These are phyloP conservation scores for Chlorospingus semifuscus DNA, from an alignment of 2,797 vertebrate genomes.

Conservation along the genomic window DNA sequence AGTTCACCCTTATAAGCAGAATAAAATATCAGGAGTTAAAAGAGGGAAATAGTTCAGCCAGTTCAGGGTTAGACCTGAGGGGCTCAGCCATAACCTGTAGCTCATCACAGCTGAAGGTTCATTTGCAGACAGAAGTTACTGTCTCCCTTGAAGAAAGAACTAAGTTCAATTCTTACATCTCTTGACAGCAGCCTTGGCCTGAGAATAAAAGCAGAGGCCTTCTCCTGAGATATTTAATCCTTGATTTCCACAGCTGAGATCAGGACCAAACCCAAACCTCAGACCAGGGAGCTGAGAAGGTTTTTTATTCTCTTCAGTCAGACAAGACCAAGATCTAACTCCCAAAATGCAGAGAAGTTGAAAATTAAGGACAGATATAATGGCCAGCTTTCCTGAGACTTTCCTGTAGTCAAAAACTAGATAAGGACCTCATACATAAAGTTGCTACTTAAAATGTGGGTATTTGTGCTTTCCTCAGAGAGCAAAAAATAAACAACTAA, in stretches of 20 bases:
- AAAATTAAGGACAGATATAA: not conserved
- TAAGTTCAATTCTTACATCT: slow-evolving; percentile 5
- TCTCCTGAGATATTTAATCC: slow-evolving; percentile 42
- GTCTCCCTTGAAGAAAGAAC: slow-evolving; percentile 12
- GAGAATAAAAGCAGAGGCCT: slow-evolving; percentile 38
- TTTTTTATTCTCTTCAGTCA: not conserved
- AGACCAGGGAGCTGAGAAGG: not conserved
- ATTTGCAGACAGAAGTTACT: slow-evolving; percentile 25
- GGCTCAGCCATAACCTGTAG: not conserved
- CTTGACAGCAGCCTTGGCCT: slow-evolving; percentile 32
- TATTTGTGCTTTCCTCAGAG: not conserved
- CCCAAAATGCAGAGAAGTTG: not conserved
- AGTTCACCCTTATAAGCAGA: not conserved
- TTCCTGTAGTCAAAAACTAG: not conserved
- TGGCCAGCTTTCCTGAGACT: not conserved
- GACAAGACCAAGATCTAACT: not conserved
- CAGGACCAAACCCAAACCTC: not conserved
- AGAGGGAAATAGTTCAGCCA: not conserved
- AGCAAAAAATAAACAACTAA: not conserved
- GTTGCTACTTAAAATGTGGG: not conserved
- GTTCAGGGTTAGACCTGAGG: not conserved
- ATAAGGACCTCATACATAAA: not conserved
- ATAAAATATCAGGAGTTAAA: not conserved
- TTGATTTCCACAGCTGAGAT: slow-evolving; percentile 10
- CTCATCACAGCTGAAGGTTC: not conserved